Base-by-base conservation (phyloP, 1,140 invertebrate genomes). In the Lasioglossum baleicum region DNA sequence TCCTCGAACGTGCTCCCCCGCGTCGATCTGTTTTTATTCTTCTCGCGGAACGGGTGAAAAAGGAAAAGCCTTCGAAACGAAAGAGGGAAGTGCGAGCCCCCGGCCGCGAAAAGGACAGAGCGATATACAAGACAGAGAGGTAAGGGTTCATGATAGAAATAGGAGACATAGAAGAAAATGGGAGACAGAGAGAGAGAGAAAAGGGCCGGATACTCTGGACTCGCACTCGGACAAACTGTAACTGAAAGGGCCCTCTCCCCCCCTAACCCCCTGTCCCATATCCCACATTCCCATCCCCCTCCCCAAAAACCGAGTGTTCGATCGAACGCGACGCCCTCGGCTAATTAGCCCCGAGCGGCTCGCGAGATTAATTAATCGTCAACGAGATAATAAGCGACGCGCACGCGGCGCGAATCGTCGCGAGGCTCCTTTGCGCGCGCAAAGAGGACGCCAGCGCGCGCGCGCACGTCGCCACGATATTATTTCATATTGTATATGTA, bases 351-450 rank as follows among this genome's bases (percentile, higher is more conserved):
- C 44, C 42, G 58, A 63, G 31, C 66, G 63, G 56, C 40, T 63
- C 67, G 82, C 72, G 66, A 75, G 61, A 70, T 83, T 75, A 78
- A 82, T 63, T 83, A 84, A 84, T 83, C 83, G 66, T 84, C 76
- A 73, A 84, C 81, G 83, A 84, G 83, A 84, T 84, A 82, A 80
- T 74, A 68, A 81, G 56, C 69, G 81, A 73, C 64, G 76, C 74
- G 48, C 65, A 58, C 20, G 44, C 26, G 48, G 75, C 66, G 56
- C 65, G 51, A 15, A 5, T 13, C 44, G 44, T 11, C 10, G 10
- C 44, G 10, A 13, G 44, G 10, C 8, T 13, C 44, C 13, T 48
- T 48, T 48, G 44, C 44, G 44, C 44, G 44, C 44, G 44, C 44
- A 48, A 48, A 53, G 5, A 53, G 51, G 51, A 17, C 51, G 51